Evolutionary conservation across 2,113 vertebrate genomes (phyloP).

Genomic region (Origma solitaria): DNA sequence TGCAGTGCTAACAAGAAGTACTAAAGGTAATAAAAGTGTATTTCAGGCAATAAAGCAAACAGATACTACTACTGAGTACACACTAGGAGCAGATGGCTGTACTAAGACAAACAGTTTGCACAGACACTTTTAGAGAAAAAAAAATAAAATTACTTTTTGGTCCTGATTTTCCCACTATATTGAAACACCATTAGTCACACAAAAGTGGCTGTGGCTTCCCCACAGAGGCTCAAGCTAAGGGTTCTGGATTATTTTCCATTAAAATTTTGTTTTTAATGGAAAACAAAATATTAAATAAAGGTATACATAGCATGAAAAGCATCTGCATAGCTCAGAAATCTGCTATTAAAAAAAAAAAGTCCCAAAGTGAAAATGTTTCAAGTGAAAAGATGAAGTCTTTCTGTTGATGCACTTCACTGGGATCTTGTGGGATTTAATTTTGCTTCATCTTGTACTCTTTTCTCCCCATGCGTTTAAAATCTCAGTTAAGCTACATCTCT

Average conservation of each 20-base stretch:
- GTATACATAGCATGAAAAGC: not conserved
- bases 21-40: constrained; percentile 23
- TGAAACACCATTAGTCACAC: not conserved
- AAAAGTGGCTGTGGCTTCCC: not conserved
- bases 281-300: not conserved
- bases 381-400: not conserved
- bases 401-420: not conserved
- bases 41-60: constrained; percentile 24
- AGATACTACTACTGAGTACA: not conserved
- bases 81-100: not conserved
- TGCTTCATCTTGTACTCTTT: not conserved
- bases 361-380: not conserved
- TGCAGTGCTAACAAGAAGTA: not conserved
- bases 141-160: not conserved
- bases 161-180: not conserved
- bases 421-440: not conserved
- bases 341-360: not conserved
- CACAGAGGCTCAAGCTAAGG: not conserved
- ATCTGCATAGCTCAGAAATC: not conserved
- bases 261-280: not conserved
- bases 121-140: not conserved
- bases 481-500: not conserved
- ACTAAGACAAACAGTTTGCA: not conserved
- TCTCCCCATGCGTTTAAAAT: not conserved
- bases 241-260: not conserved